phyloP scores from a whole-genome alignment of 2,797 vertebrate genomes.

The Propithecus perrieri region DNA sequence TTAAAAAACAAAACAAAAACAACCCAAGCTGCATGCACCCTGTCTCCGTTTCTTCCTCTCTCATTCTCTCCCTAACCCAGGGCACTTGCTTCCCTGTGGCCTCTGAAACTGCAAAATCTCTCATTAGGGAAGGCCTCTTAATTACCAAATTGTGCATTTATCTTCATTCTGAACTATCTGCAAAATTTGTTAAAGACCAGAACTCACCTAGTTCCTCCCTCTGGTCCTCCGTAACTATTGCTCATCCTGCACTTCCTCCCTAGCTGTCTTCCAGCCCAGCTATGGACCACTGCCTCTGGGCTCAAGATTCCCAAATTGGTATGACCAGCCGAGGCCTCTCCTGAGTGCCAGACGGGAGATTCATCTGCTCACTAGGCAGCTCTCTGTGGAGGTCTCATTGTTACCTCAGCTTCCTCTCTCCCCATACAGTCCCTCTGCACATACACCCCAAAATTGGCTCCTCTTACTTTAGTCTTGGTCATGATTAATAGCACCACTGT shows the following conservation, averaged over 20 bases:
- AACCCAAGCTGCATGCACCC: not conserved
- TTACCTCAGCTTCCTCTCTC: not conserved
- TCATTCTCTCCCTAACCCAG: not conserved
- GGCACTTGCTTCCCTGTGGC: not conserved
- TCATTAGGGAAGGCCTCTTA: not conserved
- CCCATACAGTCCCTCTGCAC: not conserved
- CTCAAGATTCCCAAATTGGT: not conserved
- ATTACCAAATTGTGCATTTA: not conserved
- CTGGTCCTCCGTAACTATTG: not conserved
- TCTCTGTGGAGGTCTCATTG: not conserved
- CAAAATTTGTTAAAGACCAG: not conserved
- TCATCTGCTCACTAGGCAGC: not conserved
- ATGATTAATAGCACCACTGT: not conserved
- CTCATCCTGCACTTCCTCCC: not conserved
- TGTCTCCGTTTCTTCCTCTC: not conserved
- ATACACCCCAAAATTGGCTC: not conserved
- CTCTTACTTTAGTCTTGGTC: not conserved
- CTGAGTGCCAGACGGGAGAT: not conserved
- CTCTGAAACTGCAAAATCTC: not conserved
- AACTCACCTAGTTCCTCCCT: not conserved
- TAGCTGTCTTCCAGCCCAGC: not conserved
- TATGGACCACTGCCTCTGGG: not conserved
- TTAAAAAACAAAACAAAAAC: not conserved
- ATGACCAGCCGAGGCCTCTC: not conserved
- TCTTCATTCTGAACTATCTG: not conserved